Evolutionary conservation across 2,113 vertebrate genomes (phyloP), one percentile per base, ranked within the genome.

Genomic region (Oceanodroma tethys): DNA sequence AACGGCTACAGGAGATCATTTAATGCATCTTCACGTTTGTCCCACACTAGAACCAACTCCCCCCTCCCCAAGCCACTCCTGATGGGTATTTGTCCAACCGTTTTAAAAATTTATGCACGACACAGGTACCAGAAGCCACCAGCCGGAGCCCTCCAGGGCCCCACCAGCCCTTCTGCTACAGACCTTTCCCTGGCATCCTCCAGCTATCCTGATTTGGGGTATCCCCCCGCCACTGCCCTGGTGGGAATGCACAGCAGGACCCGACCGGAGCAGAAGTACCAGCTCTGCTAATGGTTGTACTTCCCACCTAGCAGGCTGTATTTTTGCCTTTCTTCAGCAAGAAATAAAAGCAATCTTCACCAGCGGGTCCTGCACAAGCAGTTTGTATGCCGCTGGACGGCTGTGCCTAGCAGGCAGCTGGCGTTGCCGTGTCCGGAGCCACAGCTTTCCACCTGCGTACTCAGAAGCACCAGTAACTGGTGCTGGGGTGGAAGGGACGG

Each of bases 381-480:
- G 55, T 12, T 45, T 47, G 34, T 42, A 43, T 1, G 0, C 18
- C 2, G 2, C 34, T 32, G 52, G 43, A 78, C 10, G 0, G 2
- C 48, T n/a, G 34, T 34, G 59, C 40, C n/a, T 5, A 0, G 23
- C 42, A 55, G 50, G 21, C 50, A 36, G 26, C 30, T 11, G 5
- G 48, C 7, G 0, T 14, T 38, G 58, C 40, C 20, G 1, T 5
- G 12, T 38, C 38, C 4, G 8, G 47, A 81, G 56, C 29, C 34
- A 38, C 59, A 50, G 56, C 55, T 68, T 63, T 56, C 48, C 48
- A 50, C 18, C 58, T 8, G 7, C 1, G 1, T 2, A 2, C 42
- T n/a, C 43, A 47, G 32, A 26, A 6, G 65, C 26, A 60, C 18
- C 36, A 30, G 36, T 53, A 60, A 19, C 30, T 21, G 26, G 26